phyloP scores from a whole-genome alignment of 2,888 invertebrate genomes.

The Eurois occulta region DNA sequence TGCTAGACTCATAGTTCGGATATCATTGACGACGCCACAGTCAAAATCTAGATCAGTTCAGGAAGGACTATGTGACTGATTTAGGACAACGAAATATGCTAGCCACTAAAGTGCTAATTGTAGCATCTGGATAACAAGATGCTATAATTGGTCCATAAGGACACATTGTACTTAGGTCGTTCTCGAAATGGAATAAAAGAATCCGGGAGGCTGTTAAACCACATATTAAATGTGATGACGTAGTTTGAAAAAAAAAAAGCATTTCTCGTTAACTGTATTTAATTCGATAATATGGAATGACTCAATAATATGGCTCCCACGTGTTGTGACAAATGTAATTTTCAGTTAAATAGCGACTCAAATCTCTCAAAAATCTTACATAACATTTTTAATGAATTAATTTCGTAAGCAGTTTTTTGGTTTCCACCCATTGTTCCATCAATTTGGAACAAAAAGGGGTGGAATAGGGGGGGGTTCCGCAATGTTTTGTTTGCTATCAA shows the following conservation, averaged over 20 bases:
- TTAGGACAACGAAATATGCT: background rate
- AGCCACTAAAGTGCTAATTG: background rate
- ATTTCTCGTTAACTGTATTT: background rate
- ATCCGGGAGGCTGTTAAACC: background rate
- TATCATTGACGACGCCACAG: background rate
- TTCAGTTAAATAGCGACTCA: background rate
- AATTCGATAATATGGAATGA: conserved; percentile 18
- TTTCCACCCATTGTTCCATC: conserved; percentile 1
- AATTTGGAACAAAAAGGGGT: no score
- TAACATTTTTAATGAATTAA: background rate
- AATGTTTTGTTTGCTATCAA: background rate
- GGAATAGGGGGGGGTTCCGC: no score
- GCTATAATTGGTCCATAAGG: background rate
- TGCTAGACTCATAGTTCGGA: background rate
- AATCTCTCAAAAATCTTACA: background rate
- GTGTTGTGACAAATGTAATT: background rate
- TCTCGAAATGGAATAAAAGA: background rate
- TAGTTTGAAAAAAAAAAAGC: conserved; percentile 7
- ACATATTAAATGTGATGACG: background rate
- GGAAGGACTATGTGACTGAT: background rate
- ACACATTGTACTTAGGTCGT: background rate
- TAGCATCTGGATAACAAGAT: background rate
- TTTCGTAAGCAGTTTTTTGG: background rate
- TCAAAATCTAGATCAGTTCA: background rate
- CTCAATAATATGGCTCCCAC: conserved; percentile 17